Base-by-base conservation (phyloP, 2,888 invertebrate species). In the Plebejus anna region DNA sequence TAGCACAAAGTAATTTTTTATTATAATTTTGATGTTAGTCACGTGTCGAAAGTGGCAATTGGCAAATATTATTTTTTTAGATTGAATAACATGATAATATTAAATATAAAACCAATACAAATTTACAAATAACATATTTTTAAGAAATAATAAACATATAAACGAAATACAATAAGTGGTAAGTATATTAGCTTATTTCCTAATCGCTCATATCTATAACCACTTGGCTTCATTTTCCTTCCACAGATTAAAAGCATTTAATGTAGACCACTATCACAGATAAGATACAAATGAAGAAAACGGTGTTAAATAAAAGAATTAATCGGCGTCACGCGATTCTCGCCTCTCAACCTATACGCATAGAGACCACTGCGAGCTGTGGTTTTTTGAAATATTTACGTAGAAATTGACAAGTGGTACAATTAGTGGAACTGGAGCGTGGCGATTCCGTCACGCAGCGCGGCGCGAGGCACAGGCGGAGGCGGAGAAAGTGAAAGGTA, bases 321-420 rank as follows among this genome's bases (percentile, higher is more conserved):
- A 66, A 36, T 13, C 32, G 13, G 16, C 28, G 32, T 51, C 75
- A 70, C 22, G 70, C 38, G 55, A 76, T 76, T 76, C 51, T 76
- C 66, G 22, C 22, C 70, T 70, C 13, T 70, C 70, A 1, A 1
- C 4, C 5, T 38, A n/a, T 36, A 70, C 32, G 7, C 16, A 36
- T 71, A 76, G 36, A 36, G 38, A 36, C 36, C 55, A 57, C 70
- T 38, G 32, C 38, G 22, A 57, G 75, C 79, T 55, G 78, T 77
- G 80, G 82, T 80, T 66, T 80, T 86, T 85, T 82, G 83, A 88
- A 90, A 91, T 91, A 89, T 88, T 91, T 90, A 85, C 88, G 89
- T 90, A 92, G 93, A 93, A 93, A 92, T 89, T 91, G 90, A 88
- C 89, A 90, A 90, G 89, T 89, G 84, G 87, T 87, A 88, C 88